Conservation (phyloP, 2,113 vertebrate genomes). For the Ondatra zibethicus region DNA sequence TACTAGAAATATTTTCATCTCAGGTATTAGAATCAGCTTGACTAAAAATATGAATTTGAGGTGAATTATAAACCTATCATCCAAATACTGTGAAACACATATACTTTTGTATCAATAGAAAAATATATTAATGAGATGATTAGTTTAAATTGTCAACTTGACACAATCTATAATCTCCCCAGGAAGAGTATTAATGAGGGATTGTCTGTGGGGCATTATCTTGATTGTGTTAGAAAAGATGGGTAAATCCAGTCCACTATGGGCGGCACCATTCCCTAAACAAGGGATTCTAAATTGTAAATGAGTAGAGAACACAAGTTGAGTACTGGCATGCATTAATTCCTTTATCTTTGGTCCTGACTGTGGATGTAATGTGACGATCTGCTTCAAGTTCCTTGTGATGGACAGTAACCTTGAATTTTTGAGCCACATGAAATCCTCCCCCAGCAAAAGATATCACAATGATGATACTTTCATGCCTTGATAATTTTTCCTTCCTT, state of each 20-base stretch:
- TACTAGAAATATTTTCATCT: slow-evolving; percentile 24
- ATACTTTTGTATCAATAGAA: background rate
- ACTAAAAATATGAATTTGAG: slow-evolving; percentile 4
- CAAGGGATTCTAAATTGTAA: background rate
- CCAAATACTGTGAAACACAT: background rate
- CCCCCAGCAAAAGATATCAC: background rate
- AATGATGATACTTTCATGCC: background rate
- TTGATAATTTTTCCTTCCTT: background rate
- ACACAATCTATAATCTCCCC: no score
- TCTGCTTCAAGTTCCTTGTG: background rate
- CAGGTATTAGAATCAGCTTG: background rate
- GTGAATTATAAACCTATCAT: background rate
- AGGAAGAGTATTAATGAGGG: background rate
- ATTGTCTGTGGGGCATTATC: background rate
- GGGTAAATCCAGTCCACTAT: background rate
- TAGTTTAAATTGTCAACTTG: background rate
- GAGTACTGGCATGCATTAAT: background rate
- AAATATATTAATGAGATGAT: background rate
- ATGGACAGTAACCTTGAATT: no score
- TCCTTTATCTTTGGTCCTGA: background rate
- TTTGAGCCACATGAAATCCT: background rate
- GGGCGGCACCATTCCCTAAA: background rate
- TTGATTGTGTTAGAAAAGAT: background rate
- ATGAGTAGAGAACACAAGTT: background rate
- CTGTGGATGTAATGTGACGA: no score